phyloP scores from a whole-genome alignment of 2,113 vertebrate genomes.

The Bambusicola thoracicus region DNA sequence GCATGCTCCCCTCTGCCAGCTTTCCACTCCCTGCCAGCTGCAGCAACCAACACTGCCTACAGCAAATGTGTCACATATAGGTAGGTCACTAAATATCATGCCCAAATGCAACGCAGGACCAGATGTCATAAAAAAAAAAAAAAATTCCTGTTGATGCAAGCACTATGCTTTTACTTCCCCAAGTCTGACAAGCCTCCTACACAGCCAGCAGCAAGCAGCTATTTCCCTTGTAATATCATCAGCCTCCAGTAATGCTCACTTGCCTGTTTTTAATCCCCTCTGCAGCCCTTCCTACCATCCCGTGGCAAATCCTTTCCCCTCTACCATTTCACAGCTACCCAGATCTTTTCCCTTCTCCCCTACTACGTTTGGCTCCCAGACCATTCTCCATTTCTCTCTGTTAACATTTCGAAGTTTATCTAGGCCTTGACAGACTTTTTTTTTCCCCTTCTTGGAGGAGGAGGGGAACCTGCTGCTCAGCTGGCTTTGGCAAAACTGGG shows the following conservation, averaged over 20 bases:
- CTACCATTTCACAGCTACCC: neutral
- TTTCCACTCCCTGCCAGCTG: constrained; percentile 32
- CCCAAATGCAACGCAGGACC: constrained; percentile 44
- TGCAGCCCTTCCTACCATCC: neutral
- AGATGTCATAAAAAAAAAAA: constrained; percentile 33
- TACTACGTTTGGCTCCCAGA: neutral
- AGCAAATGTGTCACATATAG: constrained; percentile 43
- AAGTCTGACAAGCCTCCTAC: constrained; percentile 69
- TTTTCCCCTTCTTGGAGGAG: constrained; percentile 7
- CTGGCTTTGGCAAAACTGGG: constrained; percentile 51
- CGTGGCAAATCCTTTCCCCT: constrained; percentile 12
- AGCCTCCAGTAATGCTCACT: constrained; percentile 46
- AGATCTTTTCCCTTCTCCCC: neutral
- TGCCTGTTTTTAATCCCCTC: constrained; percentile 53
- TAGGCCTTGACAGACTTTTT: neutral
- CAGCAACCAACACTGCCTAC: constrained; percentile 22
- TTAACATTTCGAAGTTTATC: constrained; percentile 21
- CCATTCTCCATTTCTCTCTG: neutral
- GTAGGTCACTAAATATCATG: constrained; percentile 55
- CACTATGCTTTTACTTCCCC: constrained; percentile 57
- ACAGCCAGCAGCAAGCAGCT: constrained; percentile 56
- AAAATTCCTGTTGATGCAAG: constrained; percentile 34
- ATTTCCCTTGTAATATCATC: constrained; percentile 62
- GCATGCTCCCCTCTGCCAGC: neutral
- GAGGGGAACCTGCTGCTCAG: constrained; percentile 30